Evolutionary conservation across 2,797 vertebrate genomes (phyloP).

Genomic region (Hozukius guyotensis): DNA sequence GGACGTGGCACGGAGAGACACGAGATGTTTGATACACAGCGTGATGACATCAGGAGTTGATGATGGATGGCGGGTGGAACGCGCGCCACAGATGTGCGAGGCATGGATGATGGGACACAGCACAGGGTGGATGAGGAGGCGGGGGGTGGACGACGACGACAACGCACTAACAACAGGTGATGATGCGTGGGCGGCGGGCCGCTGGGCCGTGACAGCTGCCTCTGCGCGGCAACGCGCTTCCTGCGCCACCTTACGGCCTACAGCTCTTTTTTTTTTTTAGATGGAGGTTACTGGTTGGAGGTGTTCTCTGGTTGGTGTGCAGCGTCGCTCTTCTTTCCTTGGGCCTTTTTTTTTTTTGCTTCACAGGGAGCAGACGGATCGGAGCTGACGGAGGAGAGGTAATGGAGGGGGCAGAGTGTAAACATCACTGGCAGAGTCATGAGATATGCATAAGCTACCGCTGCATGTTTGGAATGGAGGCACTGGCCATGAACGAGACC

Average conservation of each 20-base stretch:
- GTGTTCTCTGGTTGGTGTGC: not conserved
- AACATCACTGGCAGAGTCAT: conserved; percentile 56
- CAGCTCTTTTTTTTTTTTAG: not conserved
- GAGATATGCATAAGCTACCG: conserved; percentile 55
- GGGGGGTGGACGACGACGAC: not conserved
- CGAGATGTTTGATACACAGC: conserved; percentile 32
- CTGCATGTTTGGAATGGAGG: conserved; percentile 57
- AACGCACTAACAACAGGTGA: conserved; percentile 38
- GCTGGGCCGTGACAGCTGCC: conserved; percentile 45
- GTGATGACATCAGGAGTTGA: conserved; percentile 26
- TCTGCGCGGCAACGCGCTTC: conserved; percentile 15
- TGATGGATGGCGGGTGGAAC: conserved; percentile 46
- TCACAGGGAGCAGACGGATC: conserved; percentile 21
- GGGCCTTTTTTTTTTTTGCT: not conserved
- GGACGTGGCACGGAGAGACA: conserved; percentile 57
- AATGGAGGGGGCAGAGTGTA: conserved; percentile 44
- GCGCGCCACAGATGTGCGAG: conserved; percentile 33
- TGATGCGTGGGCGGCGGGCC: conserved; percentile 44
- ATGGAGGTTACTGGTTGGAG: not conserved
- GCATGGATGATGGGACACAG: conserved; percentile 41
- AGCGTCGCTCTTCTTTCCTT: not conserved
- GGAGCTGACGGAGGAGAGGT: conserved; percentile 4
- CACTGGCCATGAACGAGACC: conserved; percentile 48
- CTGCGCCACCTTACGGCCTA: conserved; percentile 8
- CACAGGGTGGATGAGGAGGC: conserved; percentile 17